Evolutionary conservation across 2,113 vertebrate genomes (phyloP).

Genomic region (Chionodraco myersi): DNA sequence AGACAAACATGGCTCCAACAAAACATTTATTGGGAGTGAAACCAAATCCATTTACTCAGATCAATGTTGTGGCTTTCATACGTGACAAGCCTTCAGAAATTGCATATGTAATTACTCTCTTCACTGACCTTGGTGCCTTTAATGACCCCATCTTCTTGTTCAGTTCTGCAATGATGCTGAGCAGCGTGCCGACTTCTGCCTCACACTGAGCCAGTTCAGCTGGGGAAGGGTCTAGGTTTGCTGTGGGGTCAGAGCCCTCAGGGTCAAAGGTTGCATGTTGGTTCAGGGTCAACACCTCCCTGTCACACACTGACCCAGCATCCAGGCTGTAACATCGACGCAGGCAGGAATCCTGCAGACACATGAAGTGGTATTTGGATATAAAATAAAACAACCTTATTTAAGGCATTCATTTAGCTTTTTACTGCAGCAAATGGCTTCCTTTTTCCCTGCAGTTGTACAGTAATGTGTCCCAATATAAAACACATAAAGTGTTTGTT

Average conservation of each 20-base stretch:
- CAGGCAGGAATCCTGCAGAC: conserved; percentile 58
- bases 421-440: neutral
- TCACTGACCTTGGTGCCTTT: conserved; percentile 76
- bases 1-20: neutral
- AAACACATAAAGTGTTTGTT: neutral
- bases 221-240: conserved; percentile 67
- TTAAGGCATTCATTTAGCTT: neutral
- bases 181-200: conserved; percentile 71
- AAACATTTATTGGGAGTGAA: neutral
- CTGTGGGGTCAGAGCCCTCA: conserved; percentile 48
- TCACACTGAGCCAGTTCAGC: conserved; percentile 80
- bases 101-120: neutral
- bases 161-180: conserved; percentile 74
- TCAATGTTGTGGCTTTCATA: neutral
- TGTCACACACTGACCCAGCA: conserved; percentile 46
- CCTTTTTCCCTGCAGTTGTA: neutral
- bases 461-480: neutral
- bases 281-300: conserved; percentile 35
- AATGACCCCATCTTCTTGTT: conserved; percentile 80
- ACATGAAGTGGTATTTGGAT: conserved; percentile 1
- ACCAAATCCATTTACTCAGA: neutral
- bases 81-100: neutral
- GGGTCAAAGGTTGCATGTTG: conserved; percentile 45
- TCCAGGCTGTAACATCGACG: conserved; percentile 71
- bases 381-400: neutral